Conservation (phyloP, 2,888 invertebrate species). For the Geophilus truncorum region DNA sequence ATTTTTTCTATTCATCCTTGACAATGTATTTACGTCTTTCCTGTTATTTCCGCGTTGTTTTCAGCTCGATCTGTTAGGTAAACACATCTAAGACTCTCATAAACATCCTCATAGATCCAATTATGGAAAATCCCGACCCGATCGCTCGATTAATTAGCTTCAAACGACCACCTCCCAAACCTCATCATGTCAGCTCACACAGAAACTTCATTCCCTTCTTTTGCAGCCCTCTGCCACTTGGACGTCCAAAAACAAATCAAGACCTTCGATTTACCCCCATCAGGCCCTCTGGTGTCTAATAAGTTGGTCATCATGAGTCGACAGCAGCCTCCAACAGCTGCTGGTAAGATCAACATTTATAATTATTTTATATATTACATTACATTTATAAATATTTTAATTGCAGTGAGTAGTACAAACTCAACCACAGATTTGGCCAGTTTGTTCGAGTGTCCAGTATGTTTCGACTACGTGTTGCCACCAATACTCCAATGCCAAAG, state of each 20-base stretch:
- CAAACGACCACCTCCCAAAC: no score
- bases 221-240: no score
- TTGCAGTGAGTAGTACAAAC: conserved; percentile 33
- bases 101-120: not conserved
- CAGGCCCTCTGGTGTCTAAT: no score
- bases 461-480: conserved; percentile 98
- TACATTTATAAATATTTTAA: no score
- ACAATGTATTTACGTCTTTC: not conserved
- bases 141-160: no score
- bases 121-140: not conserved
- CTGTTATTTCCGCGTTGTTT: not conserved
- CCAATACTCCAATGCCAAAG: conserved; percentile 98
- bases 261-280: not conserved
- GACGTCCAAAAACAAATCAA: not conserved
- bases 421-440: conserved; percentile 66
- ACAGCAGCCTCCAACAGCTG: not conserved
- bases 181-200: no score
- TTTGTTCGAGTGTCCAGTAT: conserved; percentile 92
- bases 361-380: no score
- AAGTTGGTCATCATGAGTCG: not conserved
- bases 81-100: not conserved
- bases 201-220: no score
- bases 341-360: no score
- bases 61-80: not conserved
- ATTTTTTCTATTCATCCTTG: no score